Base-by-base conservation (phyloP, 2,113 vertebrate species). In the Psephotus haematonotus region DNA sequence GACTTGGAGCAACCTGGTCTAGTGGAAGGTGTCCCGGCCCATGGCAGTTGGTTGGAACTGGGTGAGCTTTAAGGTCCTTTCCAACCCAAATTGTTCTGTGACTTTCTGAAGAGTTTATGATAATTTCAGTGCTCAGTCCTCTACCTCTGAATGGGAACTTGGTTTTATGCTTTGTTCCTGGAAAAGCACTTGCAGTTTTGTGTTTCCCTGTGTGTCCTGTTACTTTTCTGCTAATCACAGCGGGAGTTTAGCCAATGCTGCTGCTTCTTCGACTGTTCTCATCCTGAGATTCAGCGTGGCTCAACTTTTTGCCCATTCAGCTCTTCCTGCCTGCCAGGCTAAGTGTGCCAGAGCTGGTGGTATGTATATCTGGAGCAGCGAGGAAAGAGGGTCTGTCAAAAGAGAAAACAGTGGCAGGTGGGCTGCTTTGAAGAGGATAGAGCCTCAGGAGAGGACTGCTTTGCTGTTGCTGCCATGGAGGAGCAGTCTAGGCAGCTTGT, bases 191-290 rank as follows among this genome's bases (percentile, higher is more conserved):
- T 37, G 43, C 31, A 22, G 15, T 74, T 50, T 25, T 55, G 31
- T 1, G 0, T 55, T 80, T 68, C n/a, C 27, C 41, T 63, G 8
- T 15, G n/a, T 0, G 5, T 13, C 49, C 17, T 31, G 19, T 65
- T 88, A n/a, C 17, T 83, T 65, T 71, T 52, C 4, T 16, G 0
- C 29, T 64, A 44, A 25, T 71, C 29, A 22, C 59, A 47, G n/a
- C 0, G 2, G 25, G 15, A 43, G 22, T 2, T 62, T 20, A 37
- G 5, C 31, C 33, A 37, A 0, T 25, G 29, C 23, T 62, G 33
- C 10, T n/a, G 3, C 35, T 63, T n/a, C 12, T 67, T 37, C 20
- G 33, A 16, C 44, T 67, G 41, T 75, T 47, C 47, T 63, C 41
- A 43, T 41, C 29, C 57, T 10, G 62, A n/a, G 9, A 35, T 43